Evolutionary conservation across 2,797 vertebrate genomes (phyloP).

Genomic region (Pangasius larnaudii): DNA sequence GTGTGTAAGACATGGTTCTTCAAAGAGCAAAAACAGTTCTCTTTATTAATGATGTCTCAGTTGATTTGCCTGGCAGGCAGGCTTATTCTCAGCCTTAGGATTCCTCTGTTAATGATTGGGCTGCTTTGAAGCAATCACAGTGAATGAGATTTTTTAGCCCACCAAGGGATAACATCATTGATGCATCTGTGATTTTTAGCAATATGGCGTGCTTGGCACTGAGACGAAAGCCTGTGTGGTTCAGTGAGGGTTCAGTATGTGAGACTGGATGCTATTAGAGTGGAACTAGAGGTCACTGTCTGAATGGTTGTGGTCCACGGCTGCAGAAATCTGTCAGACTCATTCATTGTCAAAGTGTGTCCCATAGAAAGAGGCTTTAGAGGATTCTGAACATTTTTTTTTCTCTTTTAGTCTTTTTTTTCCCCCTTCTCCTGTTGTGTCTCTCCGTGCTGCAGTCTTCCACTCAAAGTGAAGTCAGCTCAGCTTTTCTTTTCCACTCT

Average conservation of each 20-base stretch:
- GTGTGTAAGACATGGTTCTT: background rate
- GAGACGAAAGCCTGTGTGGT: conserved; percentile 50
- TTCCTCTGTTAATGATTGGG: background rate
- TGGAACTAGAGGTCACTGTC: conserved; percentile 55
- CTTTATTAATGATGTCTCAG: background rate
- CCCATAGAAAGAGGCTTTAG: conserved; percentile 29
- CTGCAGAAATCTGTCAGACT: conserved; percentile 58
- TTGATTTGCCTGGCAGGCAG: background rate
- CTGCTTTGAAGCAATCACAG: conserved; percentile 25
- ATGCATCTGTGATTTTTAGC: conserved; percentile 46
- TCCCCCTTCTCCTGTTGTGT: conserved; percentile 15
- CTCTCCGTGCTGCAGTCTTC: conserved; percentile 7
- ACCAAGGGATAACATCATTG: background rate
- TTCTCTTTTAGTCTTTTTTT: conserved; percentile 26
- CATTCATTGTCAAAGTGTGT: conserved; percentile 47
- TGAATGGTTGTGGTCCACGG: conserved; percentile 46
- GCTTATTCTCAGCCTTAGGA: background rate
- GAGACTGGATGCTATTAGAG: conserved; percentile 41
- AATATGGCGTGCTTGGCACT: conserved; percentile 41
- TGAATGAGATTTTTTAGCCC: background rate
- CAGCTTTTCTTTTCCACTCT: conserved; percentile 29
- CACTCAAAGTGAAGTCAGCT: conserved; percentile 20
- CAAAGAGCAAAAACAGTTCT: conserved; percentile 16
- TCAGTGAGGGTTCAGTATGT: conserved; percentile 44
- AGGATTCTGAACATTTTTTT: conserved; percentile 8